Evolutionary conservation across 2,113 vertebrate species (phyloP).

Genomic region (Elephas maximus): DNA sequence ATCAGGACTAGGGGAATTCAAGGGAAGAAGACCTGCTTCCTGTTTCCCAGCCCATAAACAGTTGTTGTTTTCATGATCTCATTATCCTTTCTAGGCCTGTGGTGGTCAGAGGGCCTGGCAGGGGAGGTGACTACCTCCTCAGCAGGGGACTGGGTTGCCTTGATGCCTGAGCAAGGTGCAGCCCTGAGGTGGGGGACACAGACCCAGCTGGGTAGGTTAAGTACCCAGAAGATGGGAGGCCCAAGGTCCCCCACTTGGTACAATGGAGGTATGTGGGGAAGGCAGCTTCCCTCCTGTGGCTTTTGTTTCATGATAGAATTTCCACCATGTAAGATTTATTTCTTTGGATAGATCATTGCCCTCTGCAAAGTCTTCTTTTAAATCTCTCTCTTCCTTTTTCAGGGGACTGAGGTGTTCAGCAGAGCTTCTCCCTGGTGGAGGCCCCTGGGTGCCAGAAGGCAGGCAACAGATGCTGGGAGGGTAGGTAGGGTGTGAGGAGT

Average conservation of each 20-base stretch:
- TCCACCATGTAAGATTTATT: background rate
- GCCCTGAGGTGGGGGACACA: background rate
- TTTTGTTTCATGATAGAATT: background rate
- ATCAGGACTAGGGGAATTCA: background rate
- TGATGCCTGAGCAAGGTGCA: background rate
- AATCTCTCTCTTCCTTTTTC: background rate
- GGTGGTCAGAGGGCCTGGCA: background rate
- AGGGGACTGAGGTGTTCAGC: background rate
- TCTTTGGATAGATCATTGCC: background rate
- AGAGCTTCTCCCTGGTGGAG: background rate
- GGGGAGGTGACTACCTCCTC: background rate
- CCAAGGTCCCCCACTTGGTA: background rate
- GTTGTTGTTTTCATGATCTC: background rate
- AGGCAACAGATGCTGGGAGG: background rate
- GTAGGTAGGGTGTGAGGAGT: background rate
- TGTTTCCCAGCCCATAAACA: background rate
- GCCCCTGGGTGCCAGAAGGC: background rate
- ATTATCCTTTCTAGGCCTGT: background rate
- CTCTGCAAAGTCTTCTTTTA: background rate
- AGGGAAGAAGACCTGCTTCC: background rate
- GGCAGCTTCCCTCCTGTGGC: background rate
- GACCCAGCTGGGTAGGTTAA: background rate
- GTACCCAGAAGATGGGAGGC: background rate
- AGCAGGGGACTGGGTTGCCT: too few species aligned
- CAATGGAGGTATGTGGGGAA: background rate